Evolutionary conservation across 2,797 vertebrate species (phyloP).

Genomic region (Acipenser transmontanus): DNA sequence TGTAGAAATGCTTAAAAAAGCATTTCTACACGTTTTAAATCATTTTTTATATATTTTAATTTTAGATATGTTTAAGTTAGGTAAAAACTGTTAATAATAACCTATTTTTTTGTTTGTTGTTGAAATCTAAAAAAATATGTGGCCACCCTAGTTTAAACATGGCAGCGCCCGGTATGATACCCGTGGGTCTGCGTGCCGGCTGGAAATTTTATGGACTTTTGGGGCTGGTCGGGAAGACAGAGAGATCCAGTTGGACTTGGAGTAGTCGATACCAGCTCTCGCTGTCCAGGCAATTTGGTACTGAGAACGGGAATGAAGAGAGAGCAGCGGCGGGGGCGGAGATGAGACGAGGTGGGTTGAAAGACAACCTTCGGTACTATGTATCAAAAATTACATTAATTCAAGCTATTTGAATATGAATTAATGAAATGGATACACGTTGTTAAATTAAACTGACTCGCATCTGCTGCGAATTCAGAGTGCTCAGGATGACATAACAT

Average conservation of each 20-base stretch:
- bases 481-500: neutral
- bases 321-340: neutral
- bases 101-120: too few relatives aligned
- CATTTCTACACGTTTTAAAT: too few relatives aligned
- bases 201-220: slow-evolving; percentile 35
- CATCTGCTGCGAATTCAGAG: neutral
- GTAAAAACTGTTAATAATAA: too few relatives aligned
- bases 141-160: too few relatives aligned
- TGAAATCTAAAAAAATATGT: too few relatives aligned
- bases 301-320: slow-evolving; percentile 23
- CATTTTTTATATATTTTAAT: too few relatives aligned
- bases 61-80: too few relatives aligned
- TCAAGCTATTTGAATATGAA: neutral
- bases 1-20: too few relatives aligned
- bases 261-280: slow-evolving; percentile 33
- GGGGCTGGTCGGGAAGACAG: slow-evolving; percentile 12
- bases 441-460: neutral
- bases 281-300: slow-evolving; percentile 7
- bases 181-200: slow-evolving; percentile 46
- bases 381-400: neutral
- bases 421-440: neutral
- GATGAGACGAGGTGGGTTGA: slow-evolving; percentile 40
- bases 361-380: neutral
- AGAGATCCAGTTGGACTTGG: slow-evolving; percentile 13
- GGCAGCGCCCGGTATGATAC: slow-evolving; percentile 46